These are phyloP conservation scores for Hippocampus comes DNA, from an alignment of 2,113 vertebrate genomes.

Conservation along the genomic window DNA sequence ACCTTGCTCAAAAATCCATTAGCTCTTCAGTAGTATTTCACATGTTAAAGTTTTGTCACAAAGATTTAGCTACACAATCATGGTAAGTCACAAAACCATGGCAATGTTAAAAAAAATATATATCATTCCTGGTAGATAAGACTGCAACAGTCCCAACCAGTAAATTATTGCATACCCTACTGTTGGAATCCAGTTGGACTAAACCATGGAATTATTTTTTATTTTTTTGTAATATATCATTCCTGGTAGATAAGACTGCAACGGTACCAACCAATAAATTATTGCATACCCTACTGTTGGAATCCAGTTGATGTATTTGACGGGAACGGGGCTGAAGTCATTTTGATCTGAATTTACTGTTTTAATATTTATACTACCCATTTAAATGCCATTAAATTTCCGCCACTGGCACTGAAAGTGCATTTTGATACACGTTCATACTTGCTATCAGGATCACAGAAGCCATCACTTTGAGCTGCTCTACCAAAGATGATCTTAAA, in stretches of 20 bases:
- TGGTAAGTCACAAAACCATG: too few relatives aligned
- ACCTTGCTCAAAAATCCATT: too few relatives aligned
- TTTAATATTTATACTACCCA: not conserved
- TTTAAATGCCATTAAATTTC: not conserved
- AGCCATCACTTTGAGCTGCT: not conserved
- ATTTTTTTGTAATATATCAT: too few relatives aligned
- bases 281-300: not conserved
- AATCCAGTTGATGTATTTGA: not conserved
- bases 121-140: not conserved
- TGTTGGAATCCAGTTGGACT: not conserved
- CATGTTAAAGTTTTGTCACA: too few relatives aligned
- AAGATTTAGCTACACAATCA: too few relatives aligned
- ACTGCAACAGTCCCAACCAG: not conserved
- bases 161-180: not conserved
- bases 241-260: not conserved
- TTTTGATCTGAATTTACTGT: not conserved
- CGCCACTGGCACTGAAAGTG: not conserved
- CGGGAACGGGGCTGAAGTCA: not conserved
- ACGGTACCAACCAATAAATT: not conserved
- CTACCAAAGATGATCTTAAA: constrained; percentile 5
- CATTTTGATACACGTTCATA: constrained; percentile 3
- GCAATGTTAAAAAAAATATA: too few relatives aligned
- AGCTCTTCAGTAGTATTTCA: not conserved
- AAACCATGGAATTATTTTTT: too few relatives aligned
- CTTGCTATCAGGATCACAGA: not conserved